Percentiles rank a stretch among this genome's conserved stretches.
phyloP scores from a whole-genome alignment of 2,888 invertebrate species.

The Micropterix aruncella region DNA sequence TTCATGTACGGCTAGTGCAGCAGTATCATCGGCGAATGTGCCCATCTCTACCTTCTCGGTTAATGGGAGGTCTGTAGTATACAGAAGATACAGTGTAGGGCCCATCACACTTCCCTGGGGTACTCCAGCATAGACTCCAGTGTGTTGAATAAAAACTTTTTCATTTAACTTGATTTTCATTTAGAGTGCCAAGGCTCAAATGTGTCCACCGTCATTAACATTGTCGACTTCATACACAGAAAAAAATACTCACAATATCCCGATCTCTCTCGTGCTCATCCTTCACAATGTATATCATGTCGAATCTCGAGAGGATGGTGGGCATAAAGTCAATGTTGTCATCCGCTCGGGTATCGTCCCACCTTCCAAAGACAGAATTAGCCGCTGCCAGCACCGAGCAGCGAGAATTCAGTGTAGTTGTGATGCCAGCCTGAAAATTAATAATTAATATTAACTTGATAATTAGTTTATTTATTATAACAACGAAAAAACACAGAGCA shows the following conservation, averaged over 20 bases:
- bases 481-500: too few species aligned
- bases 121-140: too few species aligned
- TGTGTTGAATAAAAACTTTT: too few species aligned
- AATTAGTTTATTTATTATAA: too few species aligned
- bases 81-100: too few species aligned
- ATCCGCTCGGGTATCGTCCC: slow-evolving; percentile 97
- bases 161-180: too few species aligned
- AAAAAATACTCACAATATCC: slow-evolving; percentile 57
- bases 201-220: neutral
- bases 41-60: too few species aligned
- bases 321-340: slow-evolving; percentile 99
- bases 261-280: slow-evolving; percentile 83
- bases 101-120: too few species aligned
- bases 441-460: too few species aligned
- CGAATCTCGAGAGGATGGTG: slow-evolving; percentile 98
- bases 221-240: slow-evolving; percentile 2
- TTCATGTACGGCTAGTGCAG: too few species aligned
- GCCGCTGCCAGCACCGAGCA: slow-evolving; percentile 99
- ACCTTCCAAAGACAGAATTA: slow-evolving; percentile 94
- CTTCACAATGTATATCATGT: slow-evolving; percentile 99
- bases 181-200: neutral
- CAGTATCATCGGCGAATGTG: too few species aligned
- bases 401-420: slow-evolving; percentile 94
- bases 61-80: too few species aligned
- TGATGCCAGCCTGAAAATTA: slow-evolving; percentile 75